These are phyloP conservation scores for Asbolus verrucosus DNA, from an alignment of 1,140 invertebrate species.

Conservation along the genomic window DNA sequence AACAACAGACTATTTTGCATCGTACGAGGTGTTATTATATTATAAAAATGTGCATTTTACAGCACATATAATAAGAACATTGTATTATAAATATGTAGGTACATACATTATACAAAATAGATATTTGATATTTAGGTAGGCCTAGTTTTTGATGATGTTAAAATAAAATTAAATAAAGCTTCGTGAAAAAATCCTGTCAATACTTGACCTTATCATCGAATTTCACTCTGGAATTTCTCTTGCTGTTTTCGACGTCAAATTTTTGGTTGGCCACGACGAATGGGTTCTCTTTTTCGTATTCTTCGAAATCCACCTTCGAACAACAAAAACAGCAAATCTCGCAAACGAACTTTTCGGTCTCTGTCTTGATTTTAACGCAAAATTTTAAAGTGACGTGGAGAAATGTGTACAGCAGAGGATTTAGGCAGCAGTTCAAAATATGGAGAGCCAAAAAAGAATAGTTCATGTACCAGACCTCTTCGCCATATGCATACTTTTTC, in stretches of 20 bases:
- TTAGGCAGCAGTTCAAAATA: constrained; percentile 67
- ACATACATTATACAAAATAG: constrained; percentile 62
- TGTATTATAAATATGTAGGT: constrained; percentile 64
- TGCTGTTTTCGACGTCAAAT: not conserved
- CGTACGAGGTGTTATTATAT: constrained; percentile 61
- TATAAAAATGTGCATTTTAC: constrained; percentile 40
- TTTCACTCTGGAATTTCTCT: not conserved
- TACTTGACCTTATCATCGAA: not conserved
- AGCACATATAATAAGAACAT: constrained; percentile 54
- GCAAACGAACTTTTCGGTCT: constrained; percentile 49
- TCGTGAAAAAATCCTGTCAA: constrained; percentile 55
- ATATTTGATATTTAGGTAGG: constrained; percentile 65
- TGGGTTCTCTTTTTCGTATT: constrained; percentile 60
- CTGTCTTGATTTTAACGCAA: constrained; percentile 34
- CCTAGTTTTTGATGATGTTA: constrained; percentile 65
- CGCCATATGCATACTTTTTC: constrained; percentile 63
- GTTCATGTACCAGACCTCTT: constrained; percentile 64
- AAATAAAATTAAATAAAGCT: constrained; percentile 64
- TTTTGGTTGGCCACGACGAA: constrained; percentile 45
- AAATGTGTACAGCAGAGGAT: constrained; percentile 72
- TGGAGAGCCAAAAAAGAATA: constrained; percentile 66
- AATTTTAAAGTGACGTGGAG: constrained; percentile 66
- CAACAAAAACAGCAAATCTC: constrained; percentile 61
- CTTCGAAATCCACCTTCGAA: constrained; percentile 60
- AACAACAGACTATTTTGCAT: constrained; percentile 43